Percentiles rank a stretch among this genome's conserved stretches.
Conservation (phyloP, 2,113 vertebrate genomes). For the Mesitornis unicolor region DNA sequence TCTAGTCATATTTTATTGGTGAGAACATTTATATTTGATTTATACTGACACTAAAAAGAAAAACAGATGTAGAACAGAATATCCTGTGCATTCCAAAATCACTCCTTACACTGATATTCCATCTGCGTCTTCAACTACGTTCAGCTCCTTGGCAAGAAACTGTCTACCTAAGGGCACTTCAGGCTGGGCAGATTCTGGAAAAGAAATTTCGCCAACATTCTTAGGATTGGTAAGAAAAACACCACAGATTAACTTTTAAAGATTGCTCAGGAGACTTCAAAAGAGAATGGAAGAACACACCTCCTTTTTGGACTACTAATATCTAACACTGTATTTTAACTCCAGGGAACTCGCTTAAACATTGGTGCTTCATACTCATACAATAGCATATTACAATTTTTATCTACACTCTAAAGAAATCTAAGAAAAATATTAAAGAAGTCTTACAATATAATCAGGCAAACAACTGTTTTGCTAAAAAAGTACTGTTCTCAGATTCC, state of each 20-base stretch:
- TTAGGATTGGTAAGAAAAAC: background rate
- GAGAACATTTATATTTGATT: background rate
- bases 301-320: background rate
- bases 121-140: constrained; percentile 83
- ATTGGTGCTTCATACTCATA: background rate
- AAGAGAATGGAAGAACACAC: background rate
- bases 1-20: background rate
- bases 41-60: background rate
- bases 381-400: background rate
- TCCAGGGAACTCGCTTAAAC: background rate
- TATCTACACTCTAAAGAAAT: background rate
- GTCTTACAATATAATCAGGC: background rate
- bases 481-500: background rate
- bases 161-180: constrained; percentile 86
- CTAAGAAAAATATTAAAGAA: background rate
- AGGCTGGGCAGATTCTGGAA: constrained; percentile 90
- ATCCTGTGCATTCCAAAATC: background rate
- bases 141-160: constrained; percentile 89
- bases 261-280: background rate
- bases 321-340: background rate
- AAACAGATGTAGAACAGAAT: background rate
- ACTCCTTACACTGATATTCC: constrained; percentile 85
- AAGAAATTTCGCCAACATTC: background rate
- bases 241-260: background rate
- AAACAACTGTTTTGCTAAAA: background rate